Conservation (phyloP, 2,113 vertebrate species). For the Atractosteus spatula region DNA sequence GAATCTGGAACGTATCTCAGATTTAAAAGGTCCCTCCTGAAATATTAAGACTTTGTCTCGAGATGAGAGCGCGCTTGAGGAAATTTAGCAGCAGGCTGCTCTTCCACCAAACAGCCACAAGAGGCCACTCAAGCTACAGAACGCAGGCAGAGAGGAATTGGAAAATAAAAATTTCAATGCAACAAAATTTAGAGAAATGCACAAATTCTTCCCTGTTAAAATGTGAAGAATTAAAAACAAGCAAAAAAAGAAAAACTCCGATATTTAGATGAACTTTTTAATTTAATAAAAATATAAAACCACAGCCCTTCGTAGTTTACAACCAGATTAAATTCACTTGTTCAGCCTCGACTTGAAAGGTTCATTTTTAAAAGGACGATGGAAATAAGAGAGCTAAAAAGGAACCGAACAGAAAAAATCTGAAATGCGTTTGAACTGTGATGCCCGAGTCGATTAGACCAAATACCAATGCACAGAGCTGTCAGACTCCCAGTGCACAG, state of each 20-base stretch:
- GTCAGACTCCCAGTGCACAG: no score
- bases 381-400: no score
- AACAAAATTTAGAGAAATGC: not conserved
- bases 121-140: not conserved
- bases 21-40: slow-evolving; percentile 11
- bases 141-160: no score
- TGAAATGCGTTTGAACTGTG: not conserved
- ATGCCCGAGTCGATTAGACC: slow-evolving; percentile 34
- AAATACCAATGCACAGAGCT: no score
- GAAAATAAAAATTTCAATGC: no score
- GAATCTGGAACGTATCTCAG: no score
- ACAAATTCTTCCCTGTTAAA: slow-evolving; percentile 15
- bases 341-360: slow-evolving; percentile 1
- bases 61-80: not conserved
- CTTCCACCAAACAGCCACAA: not conserved
- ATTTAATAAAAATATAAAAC: slow-evolving; percentile 27
- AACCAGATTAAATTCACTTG: slow-evolving; percentile 3
- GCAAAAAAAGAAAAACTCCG: slow-evolving; percentile 8
- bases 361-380: no score
- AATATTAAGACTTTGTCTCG: slow-evolving; percentile 19
- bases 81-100: not conserved
- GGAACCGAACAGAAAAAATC: no score
- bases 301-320: slow-evolving; percentile 8
- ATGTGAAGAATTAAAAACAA: slow-evolving; percentile 16
- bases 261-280: slow-evolving; percentile 8